A percentile compares a stretch with the other conserved stretches of the same genome.
Evolutionary conservation across 2,888 invertebrate genomes (phyloP).

Genomic region (Orchesella flavescens): DNA sequence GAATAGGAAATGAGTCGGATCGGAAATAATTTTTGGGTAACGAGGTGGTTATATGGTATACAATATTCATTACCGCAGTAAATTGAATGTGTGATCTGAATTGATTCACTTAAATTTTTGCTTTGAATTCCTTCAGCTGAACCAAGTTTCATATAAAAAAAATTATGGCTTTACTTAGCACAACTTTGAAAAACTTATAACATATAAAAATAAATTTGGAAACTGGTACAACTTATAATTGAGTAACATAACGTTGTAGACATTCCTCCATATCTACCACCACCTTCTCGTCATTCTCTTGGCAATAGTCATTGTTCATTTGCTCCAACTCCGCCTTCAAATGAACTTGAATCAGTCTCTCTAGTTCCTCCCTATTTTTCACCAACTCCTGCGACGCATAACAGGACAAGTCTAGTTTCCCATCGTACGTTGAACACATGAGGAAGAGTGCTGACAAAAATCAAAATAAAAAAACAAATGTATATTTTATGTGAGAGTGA

Average conservation of each 20-base stretch:
- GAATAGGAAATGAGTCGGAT: too few species aligned
- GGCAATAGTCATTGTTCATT: constrained; percentile 16
- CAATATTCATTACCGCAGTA: too few species aligned
- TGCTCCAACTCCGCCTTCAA: constrained; percentile 33
- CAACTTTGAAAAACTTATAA: too few species aligned
- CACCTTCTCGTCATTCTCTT: not conserved
- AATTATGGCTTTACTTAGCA: too few species aligned
- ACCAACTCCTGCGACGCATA: constrained; percentile 28
- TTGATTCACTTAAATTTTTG: too few species aligned
- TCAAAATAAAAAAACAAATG: not conserved
- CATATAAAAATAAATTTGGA: too few species aligned
- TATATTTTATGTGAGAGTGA: too few species aligned
- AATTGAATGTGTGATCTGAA: too few species aligned
- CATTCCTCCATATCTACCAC: not conserved
- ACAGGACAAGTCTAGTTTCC: constrained; percentile 42
- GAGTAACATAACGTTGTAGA: not conserved
- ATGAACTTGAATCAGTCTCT: constrained; percentile 33
- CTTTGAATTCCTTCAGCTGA: too few species aligned
- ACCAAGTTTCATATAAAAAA: too few species aligned
- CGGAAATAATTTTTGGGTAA: too few species aligned
- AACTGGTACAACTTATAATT: not conserved
- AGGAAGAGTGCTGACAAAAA: constrained; percentile 29
- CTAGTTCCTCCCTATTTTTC: constrained; percentile 29
- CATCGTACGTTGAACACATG: constrained; percentile 52
- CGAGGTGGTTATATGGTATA: too few species aligned